A percentile compares a stretch with the other conserved stretches of the same genome.
Conservation (phyloP, 2,113 vertebrate species). For the Xenotilapia flavipinnis region DNA sequence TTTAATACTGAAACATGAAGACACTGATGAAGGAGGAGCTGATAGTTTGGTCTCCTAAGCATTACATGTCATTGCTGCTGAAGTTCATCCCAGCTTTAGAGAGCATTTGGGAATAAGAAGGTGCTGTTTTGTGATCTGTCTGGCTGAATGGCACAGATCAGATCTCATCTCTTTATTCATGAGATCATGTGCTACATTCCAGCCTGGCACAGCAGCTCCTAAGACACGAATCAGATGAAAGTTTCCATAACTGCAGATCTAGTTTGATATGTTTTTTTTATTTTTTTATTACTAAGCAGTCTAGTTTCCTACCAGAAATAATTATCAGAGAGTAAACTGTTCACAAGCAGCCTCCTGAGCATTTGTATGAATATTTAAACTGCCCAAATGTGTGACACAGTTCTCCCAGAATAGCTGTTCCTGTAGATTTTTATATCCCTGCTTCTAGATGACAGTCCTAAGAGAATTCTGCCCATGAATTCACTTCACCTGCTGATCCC, state of each 20-base stretch:
- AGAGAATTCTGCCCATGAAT: neutral
- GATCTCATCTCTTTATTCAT: slow-evolving; percentile 32
- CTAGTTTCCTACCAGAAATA: neutral
- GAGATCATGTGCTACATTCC: neutral
- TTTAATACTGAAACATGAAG: neutral
- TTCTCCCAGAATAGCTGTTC: neutral
- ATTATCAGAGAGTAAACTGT: neutral
- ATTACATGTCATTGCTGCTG: neutral
- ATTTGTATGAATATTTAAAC: neutral
- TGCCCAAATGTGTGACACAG: neutral
- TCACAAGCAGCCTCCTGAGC: neutral
- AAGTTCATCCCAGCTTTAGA: neutral
- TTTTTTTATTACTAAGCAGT: neutral
- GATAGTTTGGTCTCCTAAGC: slow-evolving; percentile 20
- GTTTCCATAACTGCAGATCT: neutral
- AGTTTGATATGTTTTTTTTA: neutral
- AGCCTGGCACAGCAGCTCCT: slow-evolving; percentile 6
- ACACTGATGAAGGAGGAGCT: neutral
- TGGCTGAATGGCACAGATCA: neutral
- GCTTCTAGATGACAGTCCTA: neutral
- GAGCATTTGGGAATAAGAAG: neutral
- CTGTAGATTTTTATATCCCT: neutral
- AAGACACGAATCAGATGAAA: slow-evolving; percentile 19
- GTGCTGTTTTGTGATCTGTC: slow-evolving; percentile 14
- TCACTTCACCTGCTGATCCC: neutral